Percentiles rank a stretch among this genome's conserved stretches.
Evolutionary conservation across 2,888 invertebrate species (phyloP).

Genomic region (Anorthoa munda): DNA sequence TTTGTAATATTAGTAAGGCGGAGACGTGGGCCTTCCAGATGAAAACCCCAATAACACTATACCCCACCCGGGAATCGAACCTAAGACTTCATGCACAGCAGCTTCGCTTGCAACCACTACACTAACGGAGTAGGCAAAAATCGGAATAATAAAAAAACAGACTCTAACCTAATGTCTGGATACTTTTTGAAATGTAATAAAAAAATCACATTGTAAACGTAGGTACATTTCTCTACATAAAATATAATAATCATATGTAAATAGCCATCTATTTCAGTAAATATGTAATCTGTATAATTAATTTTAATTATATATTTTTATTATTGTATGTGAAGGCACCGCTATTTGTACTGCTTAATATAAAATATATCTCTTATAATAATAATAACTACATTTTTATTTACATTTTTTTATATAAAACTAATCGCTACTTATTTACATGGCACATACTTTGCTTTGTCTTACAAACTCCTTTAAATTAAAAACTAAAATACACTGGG

Average conservation of each 20-base stretch:
- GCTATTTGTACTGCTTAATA: conserved; percentile 77
- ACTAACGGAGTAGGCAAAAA: no score
- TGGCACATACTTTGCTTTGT: conserved; percentile 86
- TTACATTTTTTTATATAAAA: conserved; percentile 55
- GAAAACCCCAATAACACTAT: no score
- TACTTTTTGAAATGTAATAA: no score
- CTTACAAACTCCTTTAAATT: conserved; percentile 63
- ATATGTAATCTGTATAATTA: conserved; percentile 55
- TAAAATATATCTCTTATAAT: conserved; percentile 62
- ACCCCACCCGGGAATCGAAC: no score
- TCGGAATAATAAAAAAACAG: no score
- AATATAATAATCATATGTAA: conserved; percentile 69
- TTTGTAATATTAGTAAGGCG: no score
- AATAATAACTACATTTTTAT: conserved; percentile 54
- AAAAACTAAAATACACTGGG: conserved; percentile 57
- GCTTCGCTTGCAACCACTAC: no score
- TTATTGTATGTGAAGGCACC: conserved; percentile 75
- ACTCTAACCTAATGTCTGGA: no score
- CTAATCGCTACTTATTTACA: conserved; percentile 80
- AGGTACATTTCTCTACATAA: conserved; percentile 61
- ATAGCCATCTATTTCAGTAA: conserved; percentile 66
- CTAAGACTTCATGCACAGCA: no score
- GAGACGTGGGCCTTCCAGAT: no score
- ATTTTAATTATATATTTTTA: conserved; percentile 40
- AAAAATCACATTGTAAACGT: background rate